A percentile compares a stretch with the other conserved stretches of the same genome.
These are phyloP conservation scores for Linurgus olivaceus DNA, from an alignment of 2,797 vertebrate genomes.

Conservation along the genomic window DNA sequence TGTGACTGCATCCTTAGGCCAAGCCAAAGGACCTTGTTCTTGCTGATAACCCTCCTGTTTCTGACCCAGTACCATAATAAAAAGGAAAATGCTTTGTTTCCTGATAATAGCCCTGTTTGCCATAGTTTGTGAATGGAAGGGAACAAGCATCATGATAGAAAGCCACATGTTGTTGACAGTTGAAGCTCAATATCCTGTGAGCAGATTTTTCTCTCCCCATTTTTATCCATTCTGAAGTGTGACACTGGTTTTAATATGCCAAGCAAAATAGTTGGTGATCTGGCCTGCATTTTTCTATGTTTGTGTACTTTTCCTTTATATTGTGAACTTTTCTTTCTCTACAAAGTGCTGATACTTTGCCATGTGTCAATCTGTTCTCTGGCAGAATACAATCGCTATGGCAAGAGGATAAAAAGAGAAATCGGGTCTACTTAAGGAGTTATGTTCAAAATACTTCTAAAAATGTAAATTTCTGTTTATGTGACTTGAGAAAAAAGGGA, in stretches of 20 bases:
- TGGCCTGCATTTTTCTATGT: not conserved
- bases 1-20: not conserved
- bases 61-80: not conserved
- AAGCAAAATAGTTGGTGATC: not conserved
- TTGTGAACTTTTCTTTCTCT: not conserved
- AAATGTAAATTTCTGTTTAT: not conserved
- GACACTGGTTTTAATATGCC: not conserved
- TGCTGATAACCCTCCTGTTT: not conserved
- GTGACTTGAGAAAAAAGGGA: not conserved
- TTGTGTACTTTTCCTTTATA: not conserved
- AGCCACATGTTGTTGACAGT: not conserved
- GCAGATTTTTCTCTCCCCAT: not conserved
- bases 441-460: constrained; percentile 9
- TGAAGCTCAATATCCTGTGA: not conserved
- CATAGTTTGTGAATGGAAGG: not conserved
- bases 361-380: not conserved
- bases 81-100: not conserved
- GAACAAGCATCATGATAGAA: not conserved
- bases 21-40: not conserved
- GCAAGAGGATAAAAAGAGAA: constrained; percentile 1
- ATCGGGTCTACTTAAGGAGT: not conserved
- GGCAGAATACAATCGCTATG: not conserved
- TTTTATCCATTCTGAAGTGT: not conserved
- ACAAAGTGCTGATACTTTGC: not conserved
- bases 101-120: not conserved